A percentile compares a stretch with the other conserved stretches of the same genome.
Evolutionary conservation across 2,888 invertebrate species (phyloP).

Genomic region (Linnaemya tessellans): DNA sequence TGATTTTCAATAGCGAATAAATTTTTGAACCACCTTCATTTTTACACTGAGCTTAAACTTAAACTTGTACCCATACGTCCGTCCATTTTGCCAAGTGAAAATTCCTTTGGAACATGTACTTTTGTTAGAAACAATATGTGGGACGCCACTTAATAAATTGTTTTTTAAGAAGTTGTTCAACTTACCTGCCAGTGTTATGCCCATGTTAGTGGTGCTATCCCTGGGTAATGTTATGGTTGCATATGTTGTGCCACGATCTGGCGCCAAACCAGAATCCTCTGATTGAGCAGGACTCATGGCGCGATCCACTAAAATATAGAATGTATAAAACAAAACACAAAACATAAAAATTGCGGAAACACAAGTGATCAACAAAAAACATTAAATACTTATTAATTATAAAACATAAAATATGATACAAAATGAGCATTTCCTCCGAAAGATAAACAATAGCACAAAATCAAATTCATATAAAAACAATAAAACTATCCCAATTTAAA

Average conservation of each 20-base stretch:
- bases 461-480: too few relatives aligned
- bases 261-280: conserved; percentile 83
- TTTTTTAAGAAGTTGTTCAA: not conserved
- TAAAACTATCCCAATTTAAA: too few relatives aligned
- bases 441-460: too few relatives aligned
- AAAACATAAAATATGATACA: conserved; percentile 14
- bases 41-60: too few relatives aligned
- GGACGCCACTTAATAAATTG: not conserved
- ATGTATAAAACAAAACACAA: conserved; percentile 57
- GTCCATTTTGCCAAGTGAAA: too few relatives aligned
- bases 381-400: conserved; percentile 22
- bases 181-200: conserved; percentile 83
- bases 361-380: not conserved
- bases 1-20: too few relatives aligned
- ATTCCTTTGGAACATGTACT: too few relatives aligned
- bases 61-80: too few relatives aligned
- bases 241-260: conserved; percentile 83
- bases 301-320: conserved; percentile 81
- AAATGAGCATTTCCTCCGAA: not conserved
- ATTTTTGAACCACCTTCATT: too few relatives aligned
- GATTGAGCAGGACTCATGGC: conserved; percentile 84
- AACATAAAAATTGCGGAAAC: conserved; percentile 46
- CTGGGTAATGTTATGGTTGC: conserved; percentile 83
- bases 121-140: too few relatives aligned
- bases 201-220: conserved; percentile 82